These are phyloP conservation scores for Micromussa lordhowensis DNA, from an alignment of 92 coral and sea anemone species.

Conservation along the genomic window DNA sequence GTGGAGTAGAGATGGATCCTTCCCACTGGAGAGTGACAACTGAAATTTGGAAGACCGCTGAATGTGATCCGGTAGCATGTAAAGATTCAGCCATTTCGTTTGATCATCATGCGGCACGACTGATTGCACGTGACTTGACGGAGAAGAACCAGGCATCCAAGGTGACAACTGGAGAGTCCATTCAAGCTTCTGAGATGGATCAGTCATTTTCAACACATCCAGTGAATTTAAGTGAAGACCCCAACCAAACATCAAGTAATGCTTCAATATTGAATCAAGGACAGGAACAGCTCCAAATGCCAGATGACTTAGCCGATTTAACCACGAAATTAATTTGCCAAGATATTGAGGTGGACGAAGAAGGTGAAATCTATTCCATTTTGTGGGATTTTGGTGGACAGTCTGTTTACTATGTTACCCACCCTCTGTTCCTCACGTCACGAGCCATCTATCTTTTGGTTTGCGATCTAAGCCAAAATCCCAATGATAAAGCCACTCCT, in stretches of 20 bases:
- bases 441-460: background rate
- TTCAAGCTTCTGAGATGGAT: background rate
- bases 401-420: conserved; percentile 1
- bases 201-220: background rate
- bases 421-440: background rate
- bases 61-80: background rate
- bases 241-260: background rate
- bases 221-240: background rate
- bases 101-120: conserved; percentile 6
- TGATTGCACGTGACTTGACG: background rate
- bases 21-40: conserved; percentile 8
- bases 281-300: background rate
- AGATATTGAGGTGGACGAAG: background rate
- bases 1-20: conserved; percentile 33
- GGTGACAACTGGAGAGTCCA: background rate
- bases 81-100: background rate
- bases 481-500: background rate
- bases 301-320: background rate
- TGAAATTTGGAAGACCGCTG: conserved; percentile 19
- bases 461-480: background rate
- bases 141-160: background rate
- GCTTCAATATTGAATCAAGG: background rate
- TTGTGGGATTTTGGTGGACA: conserved; percentile 11
- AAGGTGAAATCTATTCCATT: background rate
- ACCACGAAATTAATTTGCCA: background rate